phyloP scores from a whole-genome alignment of 2,888 invertebrate species.

The Drosophila peninsularis region DNA sequence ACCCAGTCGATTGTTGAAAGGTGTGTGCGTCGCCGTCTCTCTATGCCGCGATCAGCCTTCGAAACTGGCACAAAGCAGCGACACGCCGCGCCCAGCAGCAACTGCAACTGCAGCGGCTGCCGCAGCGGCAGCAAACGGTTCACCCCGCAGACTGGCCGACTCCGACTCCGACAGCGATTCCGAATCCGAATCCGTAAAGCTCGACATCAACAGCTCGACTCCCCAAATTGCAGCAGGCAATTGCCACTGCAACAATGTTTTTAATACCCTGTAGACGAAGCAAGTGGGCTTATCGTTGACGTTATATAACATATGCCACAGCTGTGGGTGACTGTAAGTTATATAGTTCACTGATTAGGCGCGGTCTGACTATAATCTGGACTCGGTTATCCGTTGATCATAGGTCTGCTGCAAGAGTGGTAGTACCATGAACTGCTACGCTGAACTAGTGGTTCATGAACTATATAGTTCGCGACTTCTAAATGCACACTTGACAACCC shows the following conservation, averaged over 20 bases:
- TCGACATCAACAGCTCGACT: slow-evolving; percentile 24
- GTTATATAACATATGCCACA: not conserved
- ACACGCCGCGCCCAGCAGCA: slow-evolving; percentile 30
- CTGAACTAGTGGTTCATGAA: not conserved
- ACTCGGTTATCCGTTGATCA: not conserved
- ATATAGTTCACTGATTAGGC: no score
- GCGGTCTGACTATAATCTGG: not conserved
- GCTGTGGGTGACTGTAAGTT: not conserved
- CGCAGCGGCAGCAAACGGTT: slow-evolving; percentile 15
- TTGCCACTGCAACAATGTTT: slow-evolving; percentile 38
- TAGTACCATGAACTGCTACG: not conserved
- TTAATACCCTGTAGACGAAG: slow-evolving; percentile 8
- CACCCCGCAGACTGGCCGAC: slow-evolving; percentile 37
- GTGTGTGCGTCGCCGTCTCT: slow-evolving; percentile 59
- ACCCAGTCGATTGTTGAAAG: slow-evolving; percentile 76
- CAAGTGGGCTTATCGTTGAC: not conserved
- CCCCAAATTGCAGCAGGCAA: slow-evolving; percentile 21
- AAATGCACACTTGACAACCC: not conserved
- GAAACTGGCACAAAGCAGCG: slow-evolving; percentile 70
- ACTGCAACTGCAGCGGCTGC: slow-evolving; percentile 3
- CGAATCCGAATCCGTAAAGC: slow-evolving; percentile 15
- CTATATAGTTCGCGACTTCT: not conserved
- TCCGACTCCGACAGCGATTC: slow-evolving; percentile 8
- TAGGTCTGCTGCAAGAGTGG: no score
- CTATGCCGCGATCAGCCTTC: slow-evolving; percentile 62